These are phyloP conservation scores for Cybosia mesomella DNA, from an alignment of 2,888 invertebrate species.

Conservation along the genomic window DNA sequence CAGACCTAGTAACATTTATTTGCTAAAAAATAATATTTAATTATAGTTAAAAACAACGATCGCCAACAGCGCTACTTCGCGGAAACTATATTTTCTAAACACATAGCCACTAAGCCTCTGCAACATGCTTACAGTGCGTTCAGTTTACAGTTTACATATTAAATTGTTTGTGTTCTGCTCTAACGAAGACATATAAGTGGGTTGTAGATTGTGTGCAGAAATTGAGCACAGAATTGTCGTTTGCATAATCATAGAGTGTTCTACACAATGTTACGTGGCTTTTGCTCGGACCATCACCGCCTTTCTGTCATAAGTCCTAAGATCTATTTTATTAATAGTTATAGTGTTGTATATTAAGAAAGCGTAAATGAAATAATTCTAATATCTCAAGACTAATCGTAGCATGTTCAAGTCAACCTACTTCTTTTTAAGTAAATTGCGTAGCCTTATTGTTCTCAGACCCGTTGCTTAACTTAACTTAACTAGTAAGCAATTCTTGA, in stretches of 20 bases:
- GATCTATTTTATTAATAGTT: too few relatives aligned
- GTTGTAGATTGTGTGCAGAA: not conserved
- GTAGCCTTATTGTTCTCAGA: too few relatives aligned
- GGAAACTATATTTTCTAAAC: constrained; percentile 39
- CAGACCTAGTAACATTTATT: too few relatives aligned
- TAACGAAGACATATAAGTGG: constrained; percentile 1
- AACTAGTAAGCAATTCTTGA: too few relatives aligned
- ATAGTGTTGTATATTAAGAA: too few relatives aligned
- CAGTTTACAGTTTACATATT: not conserved
- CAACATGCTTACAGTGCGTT: constrained; percentile 18
- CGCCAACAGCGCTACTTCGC: not conserved
- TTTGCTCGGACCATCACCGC: not conserved
- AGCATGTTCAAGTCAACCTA: too few relatives aligned
- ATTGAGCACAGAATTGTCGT: not conserved
- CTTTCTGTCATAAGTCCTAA: not conserved
- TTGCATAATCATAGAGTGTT: not conserved
- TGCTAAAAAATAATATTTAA: too few relatives aligned
- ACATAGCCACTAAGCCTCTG: constrained; percentile 11
- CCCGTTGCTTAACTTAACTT: too few relatives aligned
- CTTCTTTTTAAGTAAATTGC: too few relatives aligned
- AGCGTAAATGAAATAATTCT: too few relatives aligned
- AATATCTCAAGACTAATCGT: too few relatives aligned
- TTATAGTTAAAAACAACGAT: too few relatives aligned
- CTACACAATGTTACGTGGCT: not conserved
- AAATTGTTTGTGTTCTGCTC: not conserved